phyloP scores from a whole-genome alignment of 2,797 vertebrate genomes.

The Pangasius macronema region DNA sequence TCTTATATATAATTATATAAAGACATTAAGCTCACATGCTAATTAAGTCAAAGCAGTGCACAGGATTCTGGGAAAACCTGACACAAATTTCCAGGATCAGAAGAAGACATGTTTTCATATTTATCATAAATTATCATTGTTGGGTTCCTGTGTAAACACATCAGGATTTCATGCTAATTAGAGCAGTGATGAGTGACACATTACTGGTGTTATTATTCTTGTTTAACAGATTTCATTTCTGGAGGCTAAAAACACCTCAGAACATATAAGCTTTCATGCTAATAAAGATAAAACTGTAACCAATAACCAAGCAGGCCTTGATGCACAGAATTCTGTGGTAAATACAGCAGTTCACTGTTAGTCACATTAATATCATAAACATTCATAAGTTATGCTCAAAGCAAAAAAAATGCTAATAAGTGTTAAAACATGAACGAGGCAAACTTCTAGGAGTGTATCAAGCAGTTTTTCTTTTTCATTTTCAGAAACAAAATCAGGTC shows the following conservation, averaged over 20 bases:
- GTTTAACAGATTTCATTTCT: background rate
- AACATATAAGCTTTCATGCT: background rate
- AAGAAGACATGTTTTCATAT: background rate
- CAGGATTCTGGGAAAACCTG: background rate
- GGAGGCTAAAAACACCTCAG: background rate
- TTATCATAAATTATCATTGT: background rate
- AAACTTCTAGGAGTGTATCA: background rate
- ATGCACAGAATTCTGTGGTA: background rate
- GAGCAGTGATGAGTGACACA: background rate
- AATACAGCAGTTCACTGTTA: background rate
- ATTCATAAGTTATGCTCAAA: background rate
- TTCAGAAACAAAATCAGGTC: background rate
- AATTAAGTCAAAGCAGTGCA: background rate
- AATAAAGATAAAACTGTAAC: background rate
- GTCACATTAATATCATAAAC: background rate
- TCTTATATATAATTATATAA: background rate
- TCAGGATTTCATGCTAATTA: background rate
- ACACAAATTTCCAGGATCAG: background rate
- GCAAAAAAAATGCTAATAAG: background rate
- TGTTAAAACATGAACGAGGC: background rate
- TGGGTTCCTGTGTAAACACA: background rate
- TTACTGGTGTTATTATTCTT: background rate
- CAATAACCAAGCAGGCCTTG: background rate
- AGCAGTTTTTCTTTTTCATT: background rate
- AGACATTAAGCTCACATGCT: background rate